Base-by-base conservation (phyloP, 2,113 vertebrate genomes). In the Dinomys branickii region DNA sequence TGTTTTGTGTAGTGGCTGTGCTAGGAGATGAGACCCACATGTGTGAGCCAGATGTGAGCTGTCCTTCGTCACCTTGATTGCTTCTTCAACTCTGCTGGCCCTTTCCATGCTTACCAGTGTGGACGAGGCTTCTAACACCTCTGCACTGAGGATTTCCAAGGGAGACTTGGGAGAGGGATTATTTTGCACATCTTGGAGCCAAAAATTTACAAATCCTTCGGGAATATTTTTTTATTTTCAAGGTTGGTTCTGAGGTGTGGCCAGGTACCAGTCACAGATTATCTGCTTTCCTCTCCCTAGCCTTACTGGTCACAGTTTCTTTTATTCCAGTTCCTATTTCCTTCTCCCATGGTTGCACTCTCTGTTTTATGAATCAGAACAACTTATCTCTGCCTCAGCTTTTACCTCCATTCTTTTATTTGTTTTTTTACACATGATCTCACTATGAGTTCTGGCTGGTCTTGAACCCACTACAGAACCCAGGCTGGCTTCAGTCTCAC, bases 1-100 rank as follows among this genome's bases (percentile, higher is more conserved):
- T 97, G 95, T 87, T 97, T 91, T 83, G 50, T 75, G 73, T 90
- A 94, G 85, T 54, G 77, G 56, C 90, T 54, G 26, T 77, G 82
- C 75, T 26, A 47, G 58, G 73, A 69, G 14, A 78, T 0, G 50
- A 84, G 59, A 61, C 11, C 2, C 30, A 65, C 92, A 92, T 38
- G 1, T 94, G 88, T 33, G 24, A 71, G 20, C 80, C 96, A 97
- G 80, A 91, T 95, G 95, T 24, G 80, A 52, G 58, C 75, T 24
- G 26, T 58, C 52, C 73, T 85, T 90, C 63, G 4, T 52, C 13
- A 0, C 77, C 52, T 47, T 26, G 0, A 58, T 87, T 63, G 28
- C 20, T 82, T 61, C 59, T 38, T 38, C 33, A 14, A 8, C 41
- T 44, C n/a, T 47, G 52, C 85, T 56, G n/a, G 10, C 54, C 33